A percentile compares a stretch with the other conserved stretches of the same genome.
phyloP scores from a whole-genome alignment of 2,113 vertebrate species.

The Tetrax tetrax region DNA sequence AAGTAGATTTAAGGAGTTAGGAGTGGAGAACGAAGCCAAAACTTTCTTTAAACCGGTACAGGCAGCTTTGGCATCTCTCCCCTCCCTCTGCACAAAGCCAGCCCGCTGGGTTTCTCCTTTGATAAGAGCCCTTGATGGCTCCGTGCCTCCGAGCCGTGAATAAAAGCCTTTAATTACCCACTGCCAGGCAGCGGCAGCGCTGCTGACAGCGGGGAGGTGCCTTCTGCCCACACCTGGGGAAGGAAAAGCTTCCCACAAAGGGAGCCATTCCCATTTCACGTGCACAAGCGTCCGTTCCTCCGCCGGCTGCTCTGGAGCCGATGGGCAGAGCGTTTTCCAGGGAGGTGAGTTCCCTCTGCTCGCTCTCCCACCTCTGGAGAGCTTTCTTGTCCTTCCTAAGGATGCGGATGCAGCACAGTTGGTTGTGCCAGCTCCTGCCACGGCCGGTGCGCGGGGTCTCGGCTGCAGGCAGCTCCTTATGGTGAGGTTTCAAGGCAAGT shows the following conservation, averaged over 20 bases:
- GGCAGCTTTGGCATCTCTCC: conserved; percentile 2
- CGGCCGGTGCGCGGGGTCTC: not conserved
- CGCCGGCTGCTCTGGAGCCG: not conserved
- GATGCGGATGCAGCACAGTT: not conserved
- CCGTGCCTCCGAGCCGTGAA: not conserved
- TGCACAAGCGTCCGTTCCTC: not conserved
- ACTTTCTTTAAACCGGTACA: not conserved
- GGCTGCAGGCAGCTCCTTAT: accelerated
- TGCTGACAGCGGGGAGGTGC: not conserved
- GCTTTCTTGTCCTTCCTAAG: not conserved
- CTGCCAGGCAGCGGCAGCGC: not conserved
- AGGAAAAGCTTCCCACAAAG: not conserved
- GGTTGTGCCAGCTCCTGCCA: not conserved
- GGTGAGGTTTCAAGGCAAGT: not conserved
- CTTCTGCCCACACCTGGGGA: not conserved
- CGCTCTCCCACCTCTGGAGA: accelerated
- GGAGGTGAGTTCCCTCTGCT: not conserved
- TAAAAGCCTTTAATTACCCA: conserved; percentile 65
- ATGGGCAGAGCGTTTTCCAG: not conserved
- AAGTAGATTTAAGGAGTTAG: not conserved
- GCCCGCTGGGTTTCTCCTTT: conserved; percentile 10
- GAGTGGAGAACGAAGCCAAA: not conserved
- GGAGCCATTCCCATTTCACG: not conserved
- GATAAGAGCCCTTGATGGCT: conserved; percentile 44
- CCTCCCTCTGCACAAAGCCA: not conserved